A percentile compares a stretch with the other conserved stretches of the same genome.
These are phyloP conservation scores for Leptinotarsa undecemlineata DNA, from an alignment of 1,140 invertebrate species.

Conservation along the genomic window DNA sequence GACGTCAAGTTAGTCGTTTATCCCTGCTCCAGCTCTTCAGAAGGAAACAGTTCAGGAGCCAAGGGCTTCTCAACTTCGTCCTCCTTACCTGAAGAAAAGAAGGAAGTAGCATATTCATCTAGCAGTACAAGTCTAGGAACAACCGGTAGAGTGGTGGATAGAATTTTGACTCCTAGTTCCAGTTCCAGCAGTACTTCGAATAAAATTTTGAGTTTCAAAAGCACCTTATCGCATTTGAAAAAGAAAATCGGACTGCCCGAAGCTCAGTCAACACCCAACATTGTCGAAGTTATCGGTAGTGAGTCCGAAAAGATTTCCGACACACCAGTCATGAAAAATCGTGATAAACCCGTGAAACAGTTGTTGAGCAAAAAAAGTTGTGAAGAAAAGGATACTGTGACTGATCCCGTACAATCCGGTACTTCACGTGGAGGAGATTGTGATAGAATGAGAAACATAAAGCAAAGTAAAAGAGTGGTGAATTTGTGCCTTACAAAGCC, in stretches of 20 bases:
- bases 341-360: not conserved
- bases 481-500: constrained; percentile 44
- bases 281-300: not conserved
- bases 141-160: not conserved
- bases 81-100: not conserved
- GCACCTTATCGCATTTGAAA: constrained; percentile 36
- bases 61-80: not conserved
- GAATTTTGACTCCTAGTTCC: not conserved
- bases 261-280: constrained; percentile 49
- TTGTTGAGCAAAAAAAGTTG: not conserved
- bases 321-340: constrained; percentile 18
- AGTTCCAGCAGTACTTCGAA: constrained; percentile 15
- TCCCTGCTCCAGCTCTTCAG: constrained; percentile 22
- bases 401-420: not conserved
- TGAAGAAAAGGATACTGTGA: not conserved
- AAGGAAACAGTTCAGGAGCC: not conserved
- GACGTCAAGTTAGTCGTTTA: constrained; percentile 15
- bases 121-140: too few species aligned
- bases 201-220: not conserved
- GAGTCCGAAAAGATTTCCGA: not conserved
- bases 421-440: not conserved
- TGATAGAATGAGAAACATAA: not conserved
- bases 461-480: constrained; percentile 30
- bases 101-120: not conserved
- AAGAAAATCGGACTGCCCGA: constrained; percentile 47